Conservation (phyloP, 2,113 vertebrate species). For the Nothoprocta perdicaria region DNA sequence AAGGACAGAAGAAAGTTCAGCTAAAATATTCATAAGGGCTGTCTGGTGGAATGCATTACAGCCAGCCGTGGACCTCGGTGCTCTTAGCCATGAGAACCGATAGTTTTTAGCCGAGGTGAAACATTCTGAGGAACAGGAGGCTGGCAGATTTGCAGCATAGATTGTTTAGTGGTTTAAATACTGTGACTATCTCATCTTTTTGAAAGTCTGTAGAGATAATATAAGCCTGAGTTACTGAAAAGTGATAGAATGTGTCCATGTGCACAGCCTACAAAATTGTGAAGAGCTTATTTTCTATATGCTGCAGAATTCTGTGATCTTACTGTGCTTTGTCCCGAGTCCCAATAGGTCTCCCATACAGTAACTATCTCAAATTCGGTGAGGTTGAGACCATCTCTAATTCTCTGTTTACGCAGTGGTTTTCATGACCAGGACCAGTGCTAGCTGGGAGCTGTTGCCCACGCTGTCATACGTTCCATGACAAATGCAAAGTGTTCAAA, state of each 20-base stretch:
- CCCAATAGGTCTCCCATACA: constrained; percentile 14
- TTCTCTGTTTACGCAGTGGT: constrained; percentile 10
- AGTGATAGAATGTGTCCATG: constrained; percentile 14
- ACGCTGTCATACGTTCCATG: constrained; percentile 51
- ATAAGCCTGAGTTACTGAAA: constrained; percentile 46
- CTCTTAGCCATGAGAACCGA: constrained; percentile 35
- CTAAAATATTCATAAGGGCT: constrained; percentile 57
- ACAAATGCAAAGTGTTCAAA: constrained; percentile 52
- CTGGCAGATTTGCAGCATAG: constrained; percentile 44
- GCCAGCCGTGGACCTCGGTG: constrained; percentile 27
- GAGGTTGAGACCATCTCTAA: constrained; percentile 12
- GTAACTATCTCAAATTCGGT: constrained; percentile 5
- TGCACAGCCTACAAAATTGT: constrained; percentile 5
- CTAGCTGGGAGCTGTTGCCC: constrained; percentile 30
- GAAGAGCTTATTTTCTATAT: constrained; percentile 32
- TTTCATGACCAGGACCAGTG: constrained; percentile 28
- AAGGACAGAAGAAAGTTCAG: constrained; percentile 52
- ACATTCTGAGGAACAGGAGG: constrained; percentile 42
- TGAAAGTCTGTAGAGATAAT: constrained; percentile 35
- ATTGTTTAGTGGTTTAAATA: constrained; percentile 65
- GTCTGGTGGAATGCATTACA: constrained; percentile 44
- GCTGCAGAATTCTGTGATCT: background rate
- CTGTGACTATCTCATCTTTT: constrained; percentile 65
- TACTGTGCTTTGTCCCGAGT: background rate
- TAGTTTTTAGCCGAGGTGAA: constrained; percentile 50